Percentiles rank a stretch among this genome's conserved stretches.
phyloP scores from a whole-genome alignment of 1,140 invertebrate species.

The Pectinophora gossypiella region DNA sequence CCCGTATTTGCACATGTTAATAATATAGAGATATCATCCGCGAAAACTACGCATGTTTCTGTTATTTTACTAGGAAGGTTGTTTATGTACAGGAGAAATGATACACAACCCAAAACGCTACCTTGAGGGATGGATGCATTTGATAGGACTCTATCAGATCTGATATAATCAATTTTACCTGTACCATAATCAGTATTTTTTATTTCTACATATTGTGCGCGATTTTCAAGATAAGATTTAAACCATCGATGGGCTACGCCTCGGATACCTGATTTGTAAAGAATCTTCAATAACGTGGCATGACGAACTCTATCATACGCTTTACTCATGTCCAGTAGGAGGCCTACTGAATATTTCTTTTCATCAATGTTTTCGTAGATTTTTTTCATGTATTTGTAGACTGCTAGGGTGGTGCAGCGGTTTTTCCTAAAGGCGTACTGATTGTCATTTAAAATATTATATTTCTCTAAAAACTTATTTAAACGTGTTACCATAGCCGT shows the following conservation, averaged over 20 bases:
- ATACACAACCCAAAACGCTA: slow-evolving; percentile 3
- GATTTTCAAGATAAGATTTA: slow-evolving; percentile 5
- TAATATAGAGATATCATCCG: slow-evolving; percentile 6
- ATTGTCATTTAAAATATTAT: not conserved
- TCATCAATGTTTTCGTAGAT: not conserved
- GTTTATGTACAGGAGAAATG: slow-evolving; percentile 6
- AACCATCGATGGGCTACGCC: slow-evolving; percentile 4
- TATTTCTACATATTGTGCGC: slow-evolving; percentile 4
- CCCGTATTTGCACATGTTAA: not conserved
- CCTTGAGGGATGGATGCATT: slow-evolving; percentile 5
- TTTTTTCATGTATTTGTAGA: not conserved
- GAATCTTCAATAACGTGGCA: not conserved
- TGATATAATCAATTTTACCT: not conserved
- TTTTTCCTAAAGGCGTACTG: slow-evolving; percentile 6
- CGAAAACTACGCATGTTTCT: slow-evolving; percentile 5
- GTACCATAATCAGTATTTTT: not conserved
- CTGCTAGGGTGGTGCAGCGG: not conserved
- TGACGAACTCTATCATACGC: slow-evolving; percentile 5
- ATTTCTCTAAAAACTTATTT: slow-evolving; percentile 4
- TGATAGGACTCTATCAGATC: slow-evolving; percentile 1
- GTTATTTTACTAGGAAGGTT: not conserved
- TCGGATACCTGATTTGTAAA: not conserved
- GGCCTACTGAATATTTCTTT: not conserved
- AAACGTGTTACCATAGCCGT: slow-evolving; percentile 1
- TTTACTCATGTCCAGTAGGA: slow-evolving; percentile 7